These are phyloP conservation scores for Poicephalus meyeri DNA, from an alignment of 2,113 vertebrate species.

Conservation along the genomic window DNA sequence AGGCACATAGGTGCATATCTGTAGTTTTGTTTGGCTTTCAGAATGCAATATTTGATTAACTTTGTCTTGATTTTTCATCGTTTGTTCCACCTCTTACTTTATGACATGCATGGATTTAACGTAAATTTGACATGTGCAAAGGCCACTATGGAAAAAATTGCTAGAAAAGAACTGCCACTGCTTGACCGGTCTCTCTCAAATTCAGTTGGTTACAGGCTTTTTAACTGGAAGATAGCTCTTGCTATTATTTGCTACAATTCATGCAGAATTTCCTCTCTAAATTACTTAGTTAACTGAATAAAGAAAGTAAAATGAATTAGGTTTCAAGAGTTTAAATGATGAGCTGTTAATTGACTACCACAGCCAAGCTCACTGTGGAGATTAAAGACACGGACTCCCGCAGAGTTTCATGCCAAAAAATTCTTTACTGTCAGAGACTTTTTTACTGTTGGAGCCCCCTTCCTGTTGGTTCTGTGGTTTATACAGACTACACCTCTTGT, in stretches of 20 bases:
- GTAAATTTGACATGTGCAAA: neutral
- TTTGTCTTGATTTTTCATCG: neutral
- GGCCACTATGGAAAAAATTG: neutral
- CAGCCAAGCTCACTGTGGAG: neutral
- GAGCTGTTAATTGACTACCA: conserved; percentile 22
- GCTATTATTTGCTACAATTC: neutral
- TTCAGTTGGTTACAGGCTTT: neutral
- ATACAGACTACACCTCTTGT: no score
- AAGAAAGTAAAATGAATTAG: neutral
- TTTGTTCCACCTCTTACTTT: neutral
- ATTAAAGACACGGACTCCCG: no score
- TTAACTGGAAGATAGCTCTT: conserved; percentile 37
- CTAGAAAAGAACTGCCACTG: neutral
- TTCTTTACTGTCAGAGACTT: no score
- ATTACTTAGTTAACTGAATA: neutral
- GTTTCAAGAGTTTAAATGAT: conserved; percentile 6
- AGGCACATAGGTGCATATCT: neutral
- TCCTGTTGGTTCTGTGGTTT: no score
- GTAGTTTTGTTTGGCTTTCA: neutral
- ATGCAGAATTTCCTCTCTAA: neutral
- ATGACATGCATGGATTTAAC: neutral
- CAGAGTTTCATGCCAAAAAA: no score
- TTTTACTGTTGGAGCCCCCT: no score
- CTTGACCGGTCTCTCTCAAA: neutral
- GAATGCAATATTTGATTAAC: neutral